These are phyloP conservation scores for Smutsia gigantea DNA, from an alignment of 2,797 vertebrate species.

Conservation along the genomic window DNA sequence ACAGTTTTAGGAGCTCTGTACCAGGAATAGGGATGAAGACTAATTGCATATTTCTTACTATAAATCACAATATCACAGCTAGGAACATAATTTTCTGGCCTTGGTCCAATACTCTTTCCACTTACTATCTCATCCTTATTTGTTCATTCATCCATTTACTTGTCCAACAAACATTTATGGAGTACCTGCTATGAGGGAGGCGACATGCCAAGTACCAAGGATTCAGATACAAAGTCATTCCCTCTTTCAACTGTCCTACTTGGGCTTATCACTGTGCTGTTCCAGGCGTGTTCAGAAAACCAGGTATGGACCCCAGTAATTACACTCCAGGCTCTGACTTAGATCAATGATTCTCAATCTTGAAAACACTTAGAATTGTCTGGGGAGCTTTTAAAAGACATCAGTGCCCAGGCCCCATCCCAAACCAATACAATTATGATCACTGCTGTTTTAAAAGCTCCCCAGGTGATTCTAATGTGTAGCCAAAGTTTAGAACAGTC, in stretches of 20 bases:
- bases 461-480: not conserved
- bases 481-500: conserved; percentile 17
- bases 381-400: conserved; percentile 44
- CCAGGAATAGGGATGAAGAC: not conserved
- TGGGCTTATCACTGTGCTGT: not conserved
- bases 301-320: not conserved
- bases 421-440: not conserved
- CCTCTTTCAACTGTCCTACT: not conserved
- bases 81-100: not conserved
- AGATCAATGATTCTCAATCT: conserved; percentile 11
- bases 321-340: not conserved
- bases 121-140: not conserved
- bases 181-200: not conserved
- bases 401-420: not conserved
- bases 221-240: not conserved
- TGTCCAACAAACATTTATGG: not conserved
- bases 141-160: not conserved
- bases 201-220: not conserved
- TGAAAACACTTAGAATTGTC: conserved; percentile 49
- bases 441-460: conserved; percentile 40
- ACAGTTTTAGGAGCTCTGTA: not conserved
- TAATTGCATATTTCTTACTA: not conserved
- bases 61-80: not conserved
- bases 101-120: not conserved
- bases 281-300: not conserved